phyloP scores from a whole-genome alignment of 1,140 invertebrate genomes.

The Anastatus disparis region DNA sequence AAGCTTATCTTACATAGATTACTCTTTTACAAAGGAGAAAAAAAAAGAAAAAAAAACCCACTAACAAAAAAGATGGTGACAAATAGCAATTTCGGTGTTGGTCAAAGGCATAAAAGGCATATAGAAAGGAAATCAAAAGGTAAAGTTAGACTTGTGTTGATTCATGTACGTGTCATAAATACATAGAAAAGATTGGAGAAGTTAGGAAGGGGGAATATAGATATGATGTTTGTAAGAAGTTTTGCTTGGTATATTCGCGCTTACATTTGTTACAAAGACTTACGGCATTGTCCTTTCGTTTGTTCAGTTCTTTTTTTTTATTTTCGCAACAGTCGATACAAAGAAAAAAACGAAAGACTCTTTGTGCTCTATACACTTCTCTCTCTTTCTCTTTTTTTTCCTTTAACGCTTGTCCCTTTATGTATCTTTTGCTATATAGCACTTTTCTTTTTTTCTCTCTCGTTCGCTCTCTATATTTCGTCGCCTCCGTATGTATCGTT shows the following conservation, averaged over 20 bases:
- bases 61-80: neutral
- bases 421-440: conserved; percentile 20
- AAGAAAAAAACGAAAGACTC: conserved; percentile 53
- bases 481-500: conserved; percentile 19
- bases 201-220: neutral
- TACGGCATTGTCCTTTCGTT: conserved; percentile 53
- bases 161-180: conserved; percentile 5
- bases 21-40: too few relatives aligned
- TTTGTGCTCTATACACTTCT: conserved; percentile 49
- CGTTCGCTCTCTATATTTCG: conserved; percentile 36
- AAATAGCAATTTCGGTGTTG: neutral
- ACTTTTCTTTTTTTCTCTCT: conserved; percentile 42
- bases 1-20: too few relatives aligned
- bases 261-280: conserved; percentile 51
- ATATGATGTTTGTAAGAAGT: neutral
- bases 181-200: conserved; percentile 3
- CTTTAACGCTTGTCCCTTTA: conserved; percentile 29
- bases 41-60: too few relatives aligned
- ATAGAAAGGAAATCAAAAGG: conserved; percentile 6
- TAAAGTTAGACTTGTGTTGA: neutral
- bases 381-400: conserved; percentile 10
- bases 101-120: neutral
- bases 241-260: conserved; percentile 7
- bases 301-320: conserved; percentile 56
- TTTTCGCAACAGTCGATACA: conserved; percentile 56